Conservation (phyloP, 2,113 vertebrate genomes). For the Oncorhynchus mykiss region DNA sequence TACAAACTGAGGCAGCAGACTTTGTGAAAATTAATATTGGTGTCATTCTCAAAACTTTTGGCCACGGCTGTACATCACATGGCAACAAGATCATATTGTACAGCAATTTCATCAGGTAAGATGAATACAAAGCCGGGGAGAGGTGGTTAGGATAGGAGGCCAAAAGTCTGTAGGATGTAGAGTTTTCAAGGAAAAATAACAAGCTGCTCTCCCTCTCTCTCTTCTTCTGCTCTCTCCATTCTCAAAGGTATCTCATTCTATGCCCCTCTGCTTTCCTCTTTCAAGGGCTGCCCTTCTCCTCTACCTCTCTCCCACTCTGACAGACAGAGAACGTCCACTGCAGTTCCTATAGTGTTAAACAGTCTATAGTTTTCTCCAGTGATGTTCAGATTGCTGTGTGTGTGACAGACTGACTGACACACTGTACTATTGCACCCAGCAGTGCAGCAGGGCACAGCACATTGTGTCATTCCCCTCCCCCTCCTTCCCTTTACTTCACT, state of each 20-base stretch:
- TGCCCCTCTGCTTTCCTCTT: background rate
- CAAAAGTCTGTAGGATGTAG: too few relatives aligned
- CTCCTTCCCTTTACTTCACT: constrained; percentile 22
- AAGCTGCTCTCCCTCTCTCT: background rate
- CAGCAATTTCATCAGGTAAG: too few relatives aligned
- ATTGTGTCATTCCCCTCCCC: constrained; percentile 45
- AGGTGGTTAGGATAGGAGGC: too few relatives aligned
- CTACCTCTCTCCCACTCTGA: background rate
- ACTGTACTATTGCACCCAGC: constrained; percentile 47
- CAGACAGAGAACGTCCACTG: background rate
- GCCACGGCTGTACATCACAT: too few relatives aligned
- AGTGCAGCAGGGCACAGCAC: constrained; percentile 59
- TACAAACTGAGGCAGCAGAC: too few relatives aligned
- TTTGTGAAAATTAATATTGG: too few relatives aligned
- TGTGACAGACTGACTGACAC: constrained; percentile 22
- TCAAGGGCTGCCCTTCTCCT: background rate
- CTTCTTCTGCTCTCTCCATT: background rate
- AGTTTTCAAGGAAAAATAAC: background rate
- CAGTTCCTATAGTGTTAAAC: background rate
- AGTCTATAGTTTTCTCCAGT: background rate
- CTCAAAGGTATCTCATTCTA: background rate
- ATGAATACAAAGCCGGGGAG: too few relatives aligned
- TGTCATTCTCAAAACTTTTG: too few relatives aligned
- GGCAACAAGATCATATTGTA: too few relatives aligned
- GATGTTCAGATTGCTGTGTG: background rate